A percentile compares a stretch with the other conserved stretches of the same genome.
phyloP scores from a whole-genome alignment of 2,888 invertebrate genomes.

The Sabellastarte sp. region DNA sequence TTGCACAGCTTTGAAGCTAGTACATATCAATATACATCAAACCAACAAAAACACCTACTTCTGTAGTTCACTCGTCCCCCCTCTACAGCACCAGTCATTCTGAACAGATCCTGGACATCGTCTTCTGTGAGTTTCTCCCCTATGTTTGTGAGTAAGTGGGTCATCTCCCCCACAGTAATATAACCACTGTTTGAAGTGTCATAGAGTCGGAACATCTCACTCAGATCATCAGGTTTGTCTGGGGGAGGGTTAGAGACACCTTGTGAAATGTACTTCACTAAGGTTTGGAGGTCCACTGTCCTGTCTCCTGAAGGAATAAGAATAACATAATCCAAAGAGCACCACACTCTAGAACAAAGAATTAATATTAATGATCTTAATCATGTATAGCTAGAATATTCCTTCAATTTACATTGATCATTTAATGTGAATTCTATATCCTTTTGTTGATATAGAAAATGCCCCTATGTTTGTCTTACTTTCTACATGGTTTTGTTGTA shows the following conservation, averaged over 20 bases:
- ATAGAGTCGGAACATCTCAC: slow-evolving; percentile 27
- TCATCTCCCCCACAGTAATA: slow-evolving; percentile 23
- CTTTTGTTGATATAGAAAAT: too few relatives aligned
- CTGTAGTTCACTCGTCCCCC: slow-evolving; percentile 26
- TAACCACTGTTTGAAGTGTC: slow-evolving; percentile 24
- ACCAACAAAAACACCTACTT: slow-evolving; percentile 28
- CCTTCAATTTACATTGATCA: too few relatives aligned
- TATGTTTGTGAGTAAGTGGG: slow-evolving; percentile 29
- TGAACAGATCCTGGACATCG: slow-evolving; percentile 25
- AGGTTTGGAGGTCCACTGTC: slow-evolving; percentile 24
- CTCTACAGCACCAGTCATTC: slow-evolving; percentile 20
- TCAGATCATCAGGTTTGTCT: slow-evolving; percentile 21
- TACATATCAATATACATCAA: too few relatives aligned
- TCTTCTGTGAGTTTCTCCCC: slow-evolving; percentile 32
- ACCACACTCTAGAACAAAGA: too few relatives aligned
- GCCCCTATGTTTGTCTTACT: too few relatives aligned
- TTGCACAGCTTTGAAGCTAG: too few relatives aligned
- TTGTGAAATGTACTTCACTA: slow-evolving; percentile 22
- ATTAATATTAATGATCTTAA: too few relatives aligned
- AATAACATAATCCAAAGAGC: too few relatives aligned
- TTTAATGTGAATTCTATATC: too few relatives aligned
- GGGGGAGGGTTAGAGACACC: slow-evolving; percentile 26
- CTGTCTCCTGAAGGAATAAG: slow-evolving; percentile 13
- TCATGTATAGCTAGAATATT: too few relatives aligned
- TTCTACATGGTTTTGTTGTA: too few relatives aligned